Evolutionary conservation across 1,140 invertebrate genomes (phyloP).

Genomic region (Drosophila varians): DNA sequence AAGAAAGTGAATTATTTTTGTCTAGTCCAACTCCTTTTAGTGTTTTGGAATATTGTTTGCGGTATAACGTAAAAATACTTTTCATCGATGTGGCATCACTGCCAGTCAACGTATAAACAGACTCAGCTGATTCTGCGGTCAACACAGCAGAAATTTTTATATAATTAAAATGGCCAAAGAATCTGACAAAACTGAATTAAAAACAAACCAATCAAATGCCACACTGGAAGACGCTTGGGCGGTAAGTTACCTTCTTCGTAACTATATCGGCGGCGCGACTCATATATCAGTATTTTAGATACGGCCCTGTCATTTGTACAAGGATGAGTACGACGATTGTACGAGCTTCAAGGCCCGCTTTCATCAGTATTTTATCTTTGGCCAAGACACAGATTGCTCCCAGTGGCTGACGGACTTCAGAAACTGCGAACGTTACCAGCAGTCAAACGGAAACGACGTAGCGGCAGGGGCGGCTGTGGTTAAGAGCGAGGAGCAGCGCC

Average conservation of each 20-base stretch:
- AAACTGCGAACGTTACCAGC: conserved; percentile 89
- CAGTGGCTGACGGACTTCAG: conserved; percentile 91
- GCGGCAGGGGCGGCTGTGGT: conserved; percentile 87
- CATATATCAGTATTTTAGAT: conserved; percentile 86
- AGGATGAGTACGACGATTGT: conserved; percentile 92
- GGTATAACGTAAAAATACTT: background rate
- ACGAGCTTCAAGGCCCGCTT: conserved; percentile 89
- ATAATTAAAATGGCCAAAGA: conserved; percentile 53
- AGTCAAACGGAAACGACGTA: conserved; percentile 85
- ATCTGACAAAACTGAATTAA: conserved; percentile 16
- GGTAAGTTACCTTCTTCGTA: conserved; percentile 40
- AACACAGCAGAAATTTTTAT: conserved; percentile 2
- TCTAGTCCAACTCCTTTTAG: no score
- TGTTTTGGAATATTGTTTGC: no score
- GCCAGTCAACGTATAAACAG: conserved; percentile 30
- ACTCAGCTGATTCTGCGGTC: conserved; percentile 39
- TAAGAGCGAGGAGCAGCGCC: conserved; percentile 88
- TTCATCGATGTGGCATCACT: conserved; percentile 19
- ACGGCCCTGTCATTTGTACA: conserved; percentile 89
- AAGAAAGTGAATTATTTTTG: no score
- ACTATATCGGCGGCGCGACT: background rate
- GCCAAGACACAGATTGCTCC: conserved; percentile 88
- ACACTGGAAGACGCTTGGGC: conserved; percentile 61
- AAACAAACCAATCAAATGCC: conserved; percentile 5
- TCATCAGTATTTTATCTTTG: conserved; percentile 93